Conservation (phyloP, 2,888 invertebrate species). For the Ectemnius lituratus region DNA sequence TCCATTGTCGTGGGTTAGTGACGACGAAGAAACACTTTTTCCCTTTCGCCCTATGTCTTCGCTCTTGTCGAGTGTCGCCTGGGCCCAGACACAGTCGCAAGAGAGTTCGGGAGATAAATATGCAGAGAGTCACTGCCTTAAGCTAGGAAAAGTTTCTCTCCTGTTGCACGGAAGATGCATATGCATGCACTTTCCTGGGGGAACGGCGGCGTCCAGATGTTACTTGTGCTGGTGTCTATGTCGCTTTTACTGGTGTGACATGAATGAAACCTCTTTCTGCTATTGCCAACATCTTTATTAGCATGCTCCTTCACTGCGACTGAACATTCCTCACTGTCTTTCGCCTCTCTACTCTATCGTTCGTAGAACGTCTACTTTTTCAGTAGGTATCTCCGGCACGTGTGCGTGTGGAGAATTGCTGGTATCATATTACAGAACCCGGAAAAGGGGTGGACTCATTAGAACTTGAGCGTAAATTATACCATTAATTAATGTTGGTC, state of each 20-base stretch:
- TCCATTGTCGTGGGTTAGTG: slow-evolving; percentile 57
- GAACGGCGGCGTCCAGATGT: background rate
- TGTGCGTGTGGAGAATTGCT: no score
- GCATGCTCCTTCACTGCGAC: no score
- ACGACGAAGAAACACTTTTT: slow-evolving; percentile 37
- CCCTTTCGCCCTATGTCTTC: background rate
- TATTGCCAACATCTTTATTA: no score
- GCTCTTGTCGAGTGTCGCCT: background rate
- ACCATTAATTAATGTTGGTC: slow-evolving; percentile 50
- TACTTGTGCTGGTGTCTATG: no score
- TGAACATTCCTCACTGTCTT: no score
- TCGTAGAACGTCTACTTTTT: no score
- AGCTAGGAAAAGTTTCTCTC: slow-evolving; percentile 52
- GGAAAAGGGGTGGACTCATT: slow-evolving; percentile 28
- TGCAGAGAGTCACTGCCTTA: slow-evolving; percentile 57
- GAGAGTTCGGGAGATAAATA: slow-evolving; percentile 56
- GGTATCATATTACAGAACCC: slow-evolving; percentile 1
- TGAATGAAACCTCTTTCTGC: no score
- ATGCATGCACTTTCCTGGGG: slow-evolving; percentile 40
- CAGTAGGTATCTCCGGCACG: no score
- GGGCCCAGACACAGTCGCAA: background rate
- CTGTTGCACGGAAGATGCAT: slow-evolving; percentile 51
- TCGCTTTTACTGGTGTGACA: no score
- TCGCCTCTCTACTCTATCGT: no score
- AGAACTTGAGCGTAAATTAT: slow-evolving; percentile 32